Conservation (phyloP, 2,888 invertebrate genomes). For the Cryptocephalus moraei region DNA sequence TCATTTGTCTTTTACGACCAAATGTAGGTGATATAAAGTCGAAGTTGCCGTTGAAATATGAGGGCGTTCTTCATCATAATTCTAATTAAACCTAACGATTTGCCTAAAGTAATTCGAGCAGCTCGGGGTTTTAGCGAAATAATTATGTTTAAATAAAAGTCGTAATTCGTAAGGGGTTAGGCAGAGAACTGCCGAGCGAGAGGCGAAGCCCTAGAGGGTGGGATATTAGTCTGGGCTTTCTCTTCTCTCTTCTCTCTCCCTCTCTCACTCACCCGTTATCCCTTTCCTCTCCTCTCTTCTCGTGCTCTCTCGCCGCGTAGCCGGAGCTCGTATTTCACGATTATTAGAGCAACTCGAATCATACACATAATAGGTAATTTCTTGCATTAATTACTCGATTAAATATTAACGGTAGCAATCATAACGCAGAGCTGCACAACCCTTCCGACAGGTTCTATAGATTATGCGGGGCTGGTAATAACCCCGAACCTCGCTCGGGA, state of each 20-base stretch:
- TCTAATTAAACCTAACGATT: constrained; percentile 23
- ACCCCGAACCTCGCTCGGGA: constrained; percentile 18
- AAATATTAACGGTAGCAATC: constrained; percentile 43
- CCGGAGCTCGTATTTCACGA: constrained; percentile 37
- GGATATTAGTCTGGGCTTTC: constrained; percentile 1
- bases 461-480: constrained; percentile 37
- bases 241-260: constrained; percentile 1
- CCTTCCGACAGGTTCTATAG: constrained; percentile 38
- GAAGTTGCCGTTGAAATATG: no score
- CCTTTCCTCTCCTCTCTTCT: no score
- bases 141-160: constrained; percentile 24
- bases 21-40: no score
- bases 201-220: neutral
- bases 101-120: constrained; percentile 23
- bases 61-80: constrained; percentile 15
- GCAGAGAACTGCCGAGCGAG: constrained; percentile 3
- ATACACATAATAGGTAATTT: constrained; percentile 44
- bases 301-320: constrained; percentile 3
- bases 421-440: constrained; percentile 38
- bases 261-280: no score
- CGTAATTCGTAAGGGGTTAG: constrained; percentile 11
- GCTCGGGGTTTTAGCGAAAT: constrained; percentile 24
- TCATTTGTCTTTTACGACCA: no score
- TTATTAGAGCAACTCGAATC: constrained; percentile 41
- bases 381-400: constrained; percentile 44